Percentiles rank a stretch among this genome's conserved stretches.
These are phyloP conservation scores for Stichodactyla helianthus DNA, from an alignment of 64 coral and sea anemone species.

Conservation along the genomic window DNA sequence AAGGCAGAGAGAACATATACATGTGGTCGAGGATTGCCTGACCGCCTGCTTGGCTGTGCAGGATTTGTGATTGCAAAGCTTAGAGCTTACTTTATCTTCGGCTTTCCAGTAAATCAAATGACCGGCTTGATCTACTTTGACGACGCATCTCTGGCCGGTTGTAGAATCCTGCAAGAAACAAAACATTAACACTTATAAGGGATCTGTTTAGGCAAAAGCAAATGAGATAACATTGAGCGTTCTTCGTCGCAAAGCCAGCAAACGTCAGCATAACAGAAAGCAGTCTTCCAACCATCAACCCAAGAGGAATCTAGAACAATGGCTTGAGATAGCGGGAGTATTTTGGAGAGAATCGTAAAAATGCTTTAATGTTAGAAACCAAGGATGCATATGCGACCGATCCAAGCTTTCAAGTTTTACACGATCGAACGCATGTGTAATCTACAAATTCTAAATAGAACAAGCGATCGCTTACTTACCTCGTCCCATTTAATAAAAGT, in stretches of 20 bases:
- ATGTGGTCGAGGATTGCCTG: not conserved
- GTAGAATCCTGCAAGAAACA: constrained; percentile 57
- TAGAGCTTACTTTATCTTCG: constrained; percentile 77
- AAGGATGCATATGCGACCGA: not conserved
- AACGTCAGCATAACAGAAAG: constrained; percentile 5
- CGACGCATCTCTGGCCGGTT: constrained; percentile 53
- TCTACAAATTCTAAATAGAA: not conserved
- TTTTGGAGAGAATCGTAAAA: not conserved
- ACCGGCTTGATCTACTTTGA: constrained; percentile 80
- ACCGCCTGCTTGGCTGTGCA: not conserved
- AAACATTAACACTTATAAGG: not conserved
- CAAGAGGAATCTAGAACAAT: constrained; percentile 3
- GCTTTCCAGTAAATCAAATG: constrained; percentile 90
- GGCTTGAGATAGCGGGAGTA: not conserved
- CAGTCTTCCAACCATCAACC: not conserved
- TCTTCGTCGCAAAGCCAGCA: not conserved
- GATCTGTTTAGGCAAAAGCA: not conserved
- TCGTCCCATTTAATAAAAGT: constrained; percentile 94
- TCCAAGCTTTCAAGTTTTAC: too few relatives aligned
- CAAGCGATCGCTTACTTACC: constrained; percentile 39
- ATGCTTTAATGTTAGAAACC: constrained; percentile 7
- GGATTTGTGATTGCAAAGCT: not conserved
- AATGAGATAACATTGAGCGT: not conserved
- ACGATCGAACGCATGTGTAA: too few relatives aligned
- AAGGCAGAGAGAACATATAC: not conserved